Evolutionary conservation across 2,888 invertebrate species (phyloP), one percentile per base, ranked within the genome.

Genomic region (Leucophenga maculata): DNA sequence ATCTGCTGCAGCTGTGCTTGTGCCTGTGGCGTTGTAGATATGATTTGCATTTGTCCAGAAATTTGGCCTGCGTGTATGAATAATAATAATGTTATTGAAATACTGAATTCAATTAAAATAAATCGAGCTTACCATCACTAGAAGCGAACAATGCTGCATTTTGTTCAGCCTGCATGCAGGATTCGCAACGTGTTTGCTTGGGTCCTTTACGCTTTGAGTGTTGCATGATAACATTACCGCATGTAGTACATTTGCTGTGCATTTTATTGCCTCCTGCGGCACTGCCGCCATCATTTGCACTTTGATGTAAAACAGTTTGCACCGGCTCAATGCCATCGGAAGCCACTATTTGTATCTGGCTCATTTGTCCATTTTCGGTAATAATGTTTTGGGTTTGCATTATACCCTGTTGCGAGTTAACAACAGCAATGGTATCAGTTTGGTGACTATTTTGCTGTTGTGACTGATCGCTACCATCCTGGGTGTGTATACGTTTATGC

Each of bases 401-500:
- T 46, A 87, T 75, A 0, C 88, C 86, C 75, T 88, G 90, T 75
- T 88, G 90, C 0, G 91, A 89, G 74, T 85, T 86, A 22, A 92
- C 91, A 31, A 92, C 92, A 14, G 91, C 90, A 73, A 92, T 91
- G 65, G 91, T 90, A 50, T 87, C 87, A 3, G 72, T 59, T 4
- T 73, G 72, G 3, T 48, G 76, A 14, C 73, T 77, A 32, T 84
- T 85, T 52, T 78, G 80, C 48, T 81, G 80, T 48, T 84, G 82
- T 59, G 85, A 82, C 44, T 80, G 78, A 16, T 87, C 90, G 79
- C 90, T 89, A 76, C 91, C 92, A 14, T 88, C 88, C 78, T 91
- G 91, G 71, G 93, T 92, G 86, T 95, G 95, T 83, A 94, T 93
- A 77, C 95, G 91, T 89, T 95, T 96, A 88, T 95, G 95, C 83